A percentile compares a stretch with the other conserved stretches of the same genome.
Evolutionary conservation across 2,797 vertebrate genomes (phyloP).

Genomic region (Falco berigora): DNA sequence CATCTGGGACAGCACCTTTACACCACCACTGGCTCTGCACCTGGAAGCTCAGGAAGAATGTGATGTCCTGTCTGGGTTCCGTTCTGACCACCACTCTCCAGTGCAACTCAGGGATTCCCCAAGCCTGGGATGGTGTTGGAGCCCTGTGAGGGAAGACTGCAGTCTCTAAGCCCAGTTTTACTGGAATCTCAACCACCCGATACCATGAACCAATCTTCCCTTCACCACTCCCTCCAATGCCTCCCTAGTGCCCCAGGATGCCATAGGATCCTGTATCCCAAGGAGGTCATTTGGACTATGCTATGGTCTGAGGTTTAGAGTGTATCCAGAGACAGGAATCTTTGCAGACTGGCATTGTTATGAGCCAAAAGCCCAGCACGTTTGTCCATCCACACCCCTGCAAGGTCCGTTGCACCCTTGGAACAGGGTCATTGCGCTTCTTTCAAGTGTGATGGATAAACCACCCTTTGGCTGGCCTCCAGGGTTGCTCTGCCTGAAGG

Average conservation of each 20-base stretch:
- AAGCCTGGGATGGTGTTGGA: not conserved
- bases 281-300: not conserved
- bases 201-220: not conserved
- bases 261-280: not conserved
- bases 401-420: not conserved
- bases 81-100: not conserved
- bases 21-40: not conserved
- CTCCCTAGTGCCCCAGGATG: not conserved
- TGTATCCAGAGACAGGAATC: not conserved
- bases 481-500: not conserved
- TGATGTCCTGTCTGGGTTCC: accelerated
- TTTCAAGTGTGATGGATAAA: not conserved
- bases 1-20: not conserved
- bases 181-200: not conserved
- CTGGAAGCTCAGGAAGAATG: not conserved
- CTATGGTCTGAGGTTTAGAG: not conserved
- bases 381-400: not conserved
- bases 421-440: not conserved
- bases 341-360: not conserved
- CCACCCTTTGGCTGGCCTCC: not conserved
- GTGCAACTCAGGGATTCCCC: not conserved
- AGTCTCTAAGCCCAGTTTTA: not conserved
- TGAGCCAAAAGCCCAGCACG: not conserved
- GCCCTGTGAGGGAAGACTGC: not conserved
- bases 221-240: not conserved